These are phyloP conservation scores for Venturia canescens DNA, from an alignment of 1,140 invertebrate genomes.

Conservation along the genomic window DNA sequence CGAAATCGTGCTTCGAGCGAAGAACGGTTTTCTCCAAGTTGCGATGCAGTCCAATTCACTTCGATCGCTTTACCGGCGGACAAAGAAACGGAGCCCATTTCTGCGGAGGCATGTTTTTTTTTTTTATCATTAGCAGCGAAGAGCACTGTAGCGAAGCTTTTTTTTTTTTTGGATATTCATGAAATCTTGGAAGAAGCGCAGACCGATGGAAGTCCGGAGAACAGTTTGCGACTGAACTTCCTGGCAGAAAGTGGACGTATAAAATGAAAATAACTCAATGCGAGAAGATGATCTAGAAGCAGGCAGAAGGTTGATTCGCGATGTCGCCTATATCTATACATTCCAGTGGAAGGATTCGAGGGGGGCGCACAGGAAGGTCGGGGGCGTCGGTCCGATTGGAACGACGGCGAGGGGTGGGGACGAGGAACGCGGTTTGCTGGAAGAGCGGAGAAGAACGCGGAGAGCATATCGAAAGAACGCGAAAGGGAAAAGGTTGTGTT, in stretches of 20 bases:
- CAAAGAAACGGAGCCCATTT: no score
- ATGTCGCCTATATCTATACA: slow-evolving; percentile 2
- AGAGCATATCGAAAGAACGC: slow-evolving; percentile 50
- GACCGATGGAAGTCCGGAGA: no score
- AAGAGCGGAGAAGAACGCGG: slow-evolving; percentile 20
- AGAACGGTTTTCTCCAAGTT: no score
- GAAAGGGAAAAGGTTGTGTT: slow-evolving; percentile 64
- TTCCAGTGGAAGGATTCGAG: slow-evolving; percentile 42
- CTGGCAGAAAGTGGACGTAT: background rate
- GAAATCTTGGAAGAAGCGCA: no score
- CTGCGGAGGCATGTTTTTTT: no score
- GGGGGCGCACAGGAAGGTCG: slow-evolving; percentile 43
- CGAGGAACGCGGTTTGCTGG: slow-evolving; percentile 24
- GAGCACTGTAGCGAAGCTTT: no score
- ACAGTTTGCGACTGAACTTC: no score
- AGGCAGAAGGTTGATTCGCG: slow-evolving; percentile 8
- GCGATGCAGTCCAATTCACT: no score
- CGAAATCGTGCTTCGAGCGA: no score
- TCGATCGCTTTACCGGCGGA: no score
- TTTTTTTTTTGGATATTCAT: no score
- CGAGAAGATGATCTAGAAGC: background rate
- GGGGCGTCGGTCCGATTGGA: slow-evolving; percentile 45
- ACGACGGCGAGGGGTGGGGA: slow-evolving; percentile 43
- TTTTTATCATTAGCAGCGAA: no score
- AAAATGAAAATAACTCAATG: background rate